Percentiles rank a stretch among this genome's conserved stretches.
phyloP scores from a whole-genome alignment of 1,140 invertebrate species.

The Melanaphis sacchari region DNA sequence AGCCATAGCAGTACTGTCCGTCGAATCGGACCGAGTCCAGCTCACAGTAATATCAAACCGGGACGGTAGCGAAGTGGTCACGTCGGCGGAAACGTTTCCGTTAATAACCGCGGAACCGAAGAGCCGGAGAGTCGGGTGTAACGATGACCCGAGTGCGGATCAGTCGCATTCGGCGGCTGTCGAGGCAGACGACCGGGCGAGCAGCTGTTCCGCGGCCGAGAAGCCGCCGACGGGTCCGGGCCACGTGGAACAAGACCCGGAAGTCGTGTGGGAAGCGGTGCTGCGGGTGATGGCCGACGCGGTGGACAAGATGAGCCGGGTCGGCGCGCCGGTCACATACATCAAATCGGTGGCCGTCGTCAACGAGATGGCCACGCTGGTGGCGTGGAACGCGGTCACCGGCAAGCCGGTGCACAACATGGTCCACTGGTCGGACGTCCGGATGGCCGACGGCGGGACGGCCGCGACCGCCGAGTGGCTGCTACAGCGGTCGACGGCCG shows the following conservation, averaged over 20 bases:
- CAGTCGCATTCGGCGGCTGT: too few species aligned
- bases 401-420: background rate
- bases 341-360: background rate
- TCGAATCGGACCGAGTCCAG: too few species aligned
- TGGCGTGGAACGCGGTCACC: constrained; percentile 11
- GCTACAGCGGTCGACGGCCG: background rate
- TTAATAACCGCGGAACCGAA: too few species aligned
- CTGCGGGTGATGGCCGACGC: background rate
- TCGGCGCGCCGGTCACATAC: background rate
- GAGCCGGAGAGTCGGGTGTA: too few species aligned
- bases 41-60: too few species aligned
- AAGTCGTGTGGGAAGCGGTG: background rate
- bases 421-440: background rate
- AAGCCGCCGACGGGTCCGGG: background rate
- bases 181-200: too few species aligned
- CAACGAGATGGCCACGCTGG: constrained; percentile 10
- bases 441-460: background rate
- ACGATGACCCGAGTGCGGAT: too few species aligned
- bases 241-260: constrained; percentile 14
- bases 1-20: too few species aligned
- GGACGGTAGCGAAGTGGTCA: too few species aligned
- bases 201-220: too few species aligned
- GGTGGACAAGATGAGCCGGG: background rate
- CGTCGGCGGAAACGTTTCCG: too few species aligned
- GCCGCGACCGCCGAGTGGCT: background rate